Base-by-base conservation (phyloP, 2,888 invertebrate genomes). In the Elmis aenea region DNA sequence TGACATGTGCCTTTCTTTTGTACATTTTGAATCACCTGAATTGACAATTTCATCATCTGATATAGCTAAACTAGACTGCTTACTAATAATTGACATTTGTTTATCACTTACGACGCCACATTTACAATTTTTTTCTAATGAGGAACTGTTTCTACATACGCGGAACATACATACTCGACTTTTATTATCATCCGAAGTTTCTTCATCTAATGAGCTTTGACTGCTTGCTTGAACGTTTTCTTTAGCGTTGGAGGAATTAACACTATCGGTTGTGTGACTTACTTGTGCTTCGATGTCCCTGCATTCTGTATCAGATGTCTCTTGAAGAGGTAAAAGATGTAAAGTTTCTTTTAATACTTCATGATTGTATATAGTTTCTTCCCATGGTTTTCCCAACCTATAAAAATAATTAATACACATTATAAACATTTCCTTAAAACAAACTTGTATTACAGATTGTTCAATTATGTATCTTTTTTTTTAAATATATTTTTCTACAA, bases 1-100 rank as follows among this genome's bases (percentile, higher is more conserved):
- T 0, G 79, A 79, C 38, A 77, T 70, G 59, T 80, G 79, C 3
- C 79, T 66, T 34, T 61, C 65, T 52, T 64, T 59, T 9, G 54
- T 38, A 12, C 38, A 52, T 46, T 45, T 41, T 9, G 35, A n/a
- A 24, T 45, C 42, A 24, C 34, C 34, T n/a, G 43, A 36, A 24
- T 16, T 29, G 3, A 26, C 25, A 5, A 40, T 26, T 5, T 43
- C 39, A 4, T 36, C 37, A 21, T 42, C 42, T n/a, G 38, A 18
- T 22, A 33, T 9, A 5, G 33, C 37, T 18, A 18, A 8, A n/a
- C n/a, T n/a, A 29, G 13, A 33, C 18, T 50, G 45, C 11, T 33
- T 36, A 33, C 45, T 50, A 31, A 34, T 42, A 49, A 49, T 57
- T 55, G 53, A 56, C 52, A 38, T 48, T 44, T 42, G 42, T 30